Conservation (phyloP, 2,113 vertebrate species). For the Lates calcarifer region DNA sequence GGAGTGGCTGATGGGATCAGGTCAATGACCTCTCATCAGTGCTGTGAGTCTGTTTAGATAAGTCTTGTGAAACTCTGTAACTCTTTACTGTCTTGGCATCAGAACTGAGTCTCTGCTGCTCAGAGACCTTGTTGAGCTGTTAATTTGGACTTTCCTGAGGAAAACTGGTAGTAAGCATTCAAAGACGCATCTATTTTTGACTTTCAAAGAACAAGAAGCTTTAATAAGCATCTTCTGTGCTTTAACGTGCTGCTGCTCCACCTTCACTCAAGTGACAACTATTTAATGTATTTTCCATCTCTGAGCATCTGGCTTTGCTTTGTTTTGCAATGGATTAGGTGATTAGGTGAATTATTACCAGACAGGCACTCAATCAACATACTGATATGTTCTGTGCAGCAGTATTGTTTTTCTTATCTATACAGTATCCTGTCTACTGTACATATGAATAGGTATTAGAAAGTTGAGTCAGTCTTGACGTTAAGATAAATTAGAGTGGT, state of each 20-base stretch:
- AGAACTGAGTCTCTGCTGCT: neutral
- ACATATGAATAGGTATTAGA: neutral
- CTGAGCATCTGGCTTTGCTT: neutral
- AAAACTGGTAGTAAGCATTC: neutral
- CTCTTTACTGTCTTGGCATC: neutral
- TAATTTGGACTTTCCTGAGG: slow-evolving; percentile 43
- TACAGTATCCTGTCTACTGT: slow-evolving; percentile 13
- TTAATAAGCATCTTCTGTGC: neutral
- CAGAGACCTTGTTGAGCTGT: neutral
- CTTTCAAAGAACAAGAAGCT: slow-evolving; percentile 2
- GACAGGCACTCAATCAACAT: slow-evolving; percentile 13
- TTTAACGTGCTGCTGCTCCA: neutral
- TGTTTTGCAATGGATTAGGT: slow-evolving; percentile 7
- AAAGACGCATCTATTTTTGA: slow-evolving; percentile 8
- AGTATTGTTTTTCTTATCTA: slow-evolving; percentile 46
- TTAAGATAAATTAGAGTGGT: neutral
- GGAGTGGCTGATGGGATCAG: neutral
- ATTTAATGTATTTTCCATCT: slow-evolving; percentile 1
- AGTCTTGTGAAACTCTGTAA: neutral
- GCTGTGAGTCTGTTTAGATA: neutral
- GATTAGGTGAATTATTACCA: neutral
- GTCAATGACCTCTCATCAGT: neutral
- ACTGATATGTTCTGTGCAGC: too few species aligned
- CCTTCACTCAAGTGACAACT: neutral
- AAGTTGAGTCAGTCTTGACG: neutral